These are phyloP conservation scores for Arvicanthis niloticus DNA, from an alignment of 2,113 vertebrate species.

Conservation along the genomic window DNA sequence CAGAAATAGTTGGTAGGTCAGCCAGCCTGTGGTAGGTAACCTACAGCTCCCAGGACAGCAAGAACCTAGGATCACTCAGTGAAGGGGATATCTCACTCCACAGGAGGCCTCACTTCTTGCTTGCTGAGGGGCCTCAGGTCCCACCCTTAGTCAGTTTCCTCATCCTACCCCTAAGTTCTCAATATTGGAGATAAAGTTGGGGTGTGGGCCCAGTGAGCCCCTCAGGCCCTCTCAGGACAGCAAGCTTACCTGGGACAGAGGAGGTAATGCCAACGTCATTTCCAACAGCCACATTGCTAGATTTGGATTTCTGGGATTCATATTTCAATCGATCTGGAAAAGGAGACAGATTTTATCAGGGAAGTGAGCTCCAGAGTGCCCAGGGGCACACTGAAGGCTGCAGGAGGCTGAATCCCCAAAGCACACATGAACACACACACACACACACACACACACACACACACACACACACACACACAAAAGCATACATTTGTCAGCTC, in stretches of 20 bases:
- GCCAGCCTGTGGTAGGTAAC: not conserved
- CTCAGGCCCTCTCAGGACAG: not conserved
- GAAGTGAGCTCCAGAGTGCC: not conserved
- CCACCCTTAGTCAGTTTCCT: not conserved
- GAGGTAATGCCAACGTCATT: conserved; percentile 84
- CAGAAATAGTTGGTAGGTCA: not conserved
- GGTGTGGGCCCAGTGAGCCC: not conserved
- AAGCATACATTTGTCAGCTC: not conserved
- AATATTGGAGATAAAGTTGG: not conserved
- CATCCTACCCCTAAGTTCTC: not conserved
- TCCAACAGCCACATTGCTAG: conserved; percentile 86
- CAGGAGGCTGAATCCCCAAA: not conserved
- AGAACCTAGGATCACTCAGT: not conserved
- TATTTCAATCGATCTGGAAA: conserved; percentile 98
- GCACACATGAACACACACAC: not conserved
- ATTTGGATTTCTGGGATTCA: conserved; percentile 97
- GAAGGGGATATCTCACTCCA: not conserved
- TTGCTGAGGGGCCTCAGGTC: not conserved
- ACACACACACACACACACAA: not conserved
- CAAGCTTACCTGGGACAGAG: conserved; percentile 84
- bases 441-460: not conserved
- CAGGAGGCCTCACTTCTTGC: not conserved
- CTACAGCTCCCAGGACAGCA: not conserved
- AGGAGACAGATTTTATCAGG: conserved; percentile 63
- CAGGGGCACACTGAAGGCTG: not conserved